A percentile compares a stretch with the other conserved stretches of the same genome.
Conservation (phyloP, 2,888 invertebrate genomes). For the Gerris lacustris region DNA sequence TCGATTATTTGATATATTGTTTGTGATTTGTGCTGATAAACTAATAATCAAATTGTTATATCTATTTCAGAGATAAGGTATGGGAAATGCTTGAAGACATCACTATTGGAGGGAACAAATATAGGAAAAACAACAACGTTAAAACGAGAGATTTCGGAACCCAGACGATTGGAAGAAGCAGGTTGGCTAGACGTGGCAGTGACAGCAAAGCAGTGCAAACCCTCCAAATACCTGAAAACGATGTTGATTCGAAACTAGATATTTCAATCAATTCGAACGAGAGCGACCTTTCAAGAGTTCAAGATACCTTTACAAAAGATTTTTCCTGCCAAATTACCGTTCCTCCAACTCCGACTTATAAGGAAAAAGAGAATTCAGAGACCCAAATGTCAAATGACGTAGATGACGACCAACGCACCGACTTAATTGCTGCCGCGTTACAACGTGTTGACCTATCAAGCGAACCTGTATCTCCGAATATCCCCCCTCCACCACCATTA, state of each 20-base stretch:
- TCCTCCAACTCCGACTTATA: too few species aligned
- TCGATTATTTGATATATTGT: not conserved
- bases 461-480: not conserved
- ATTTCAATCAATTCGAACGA: too few species aligned
- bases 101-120: slow-evolving; percentile 21
- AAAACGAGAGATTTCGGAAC: slow-evolving; percentile 19
- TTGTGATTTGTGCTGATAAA: not conserved
- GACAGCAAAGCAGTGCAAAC: slow-evolving; percentile 12
- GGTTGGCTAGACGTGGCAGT: slow-evolving; percentile 7
- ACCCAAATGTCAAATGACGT: too few species aligned
- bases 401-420: too few species aligned
- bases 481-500: slow-evolving; percentile 28
- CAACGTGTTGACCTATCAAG: not conserved
- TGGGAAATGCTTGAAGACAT: slow-evolving; percentile 30
- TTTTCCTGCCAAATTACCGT: too few species aligned
- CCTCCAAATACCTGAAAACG: not conserved
- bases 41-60: not conserved
- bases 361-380: too few species aligned
- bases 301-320: too few species aligned
- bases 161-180: slow-evolving; percentile 17
- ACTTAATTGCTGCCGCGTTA: too few species aligned
- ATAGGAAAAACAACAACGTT: not conserved
- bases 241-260: not conserved
- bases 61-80: slow-evolving; percentile 27
- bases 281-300: too few species aligned